Conservation (phyloP, 2,888 invertebrate species). For the Ametastegia equiseti region DNA sequence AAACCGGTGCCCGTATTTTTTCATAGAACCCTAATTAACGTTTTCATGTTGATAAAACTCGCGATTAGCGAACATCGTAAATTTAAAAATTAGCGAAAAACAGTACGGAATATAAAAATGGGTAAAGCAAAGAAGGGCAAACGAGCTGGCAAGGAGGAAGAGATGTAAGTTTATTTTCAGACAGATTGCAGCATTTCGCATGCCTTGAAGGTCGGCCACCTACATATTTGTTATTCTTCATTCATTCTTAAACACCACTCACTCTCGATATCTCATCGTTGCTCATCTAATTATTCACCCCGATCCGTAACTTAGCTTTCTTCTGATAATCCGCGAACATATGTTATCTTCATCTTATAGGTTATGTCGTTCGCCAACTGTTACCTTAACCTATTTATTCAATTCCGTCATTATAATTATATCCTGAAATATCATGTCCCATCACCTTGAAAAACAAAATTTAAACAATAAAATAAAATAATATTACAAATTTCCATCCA, state of each 20-base stretch:
- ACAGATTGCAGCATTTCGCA: constrained; percentile 71
- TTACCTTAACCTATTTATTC: not conserved
- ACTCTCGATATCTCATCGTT: not conserved
- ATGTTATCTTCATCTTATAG: constrained; percentile 18
- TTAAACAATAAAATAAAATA: no score
- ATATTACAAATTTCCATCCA: no score
- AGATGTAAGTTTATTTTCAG: constrained; percentile 80
- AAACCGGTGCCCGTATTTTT: constrained; percentile 46
- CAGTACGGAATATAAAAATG: constrained; percentile 75
- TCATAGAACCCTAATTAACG: not conserved
- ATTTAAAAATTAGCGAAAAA: constrained; percentile 57
- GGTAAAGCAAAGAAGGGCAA: constrained; percentile 91
- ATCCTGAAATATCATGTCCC: no score
- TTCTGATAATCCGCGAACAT: constrained; percentile 6
- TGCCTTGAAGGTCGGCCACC: constrained; percentile 38
- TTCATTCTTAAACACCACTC: not conserved
- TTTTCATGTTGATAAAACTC: constrained; percentile 59
- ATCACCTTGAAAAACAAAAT: no score
- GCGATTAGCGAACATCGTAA: constrained; percentile 49
- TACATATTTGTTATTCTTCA: constrained; percentile 1
- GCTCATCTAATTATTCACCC: not conserved
- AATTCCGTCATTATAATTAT: no score
- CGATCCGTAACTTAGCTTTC: not conserved
- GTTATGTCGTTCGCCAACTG: constrained; percentile 22
- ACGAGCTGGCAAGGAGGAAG: constrained; percentile 86